Base-by-base conservation (phyloP, 1,140 invertebrate genomes). In the Coenobita brevimanus region DNA sequence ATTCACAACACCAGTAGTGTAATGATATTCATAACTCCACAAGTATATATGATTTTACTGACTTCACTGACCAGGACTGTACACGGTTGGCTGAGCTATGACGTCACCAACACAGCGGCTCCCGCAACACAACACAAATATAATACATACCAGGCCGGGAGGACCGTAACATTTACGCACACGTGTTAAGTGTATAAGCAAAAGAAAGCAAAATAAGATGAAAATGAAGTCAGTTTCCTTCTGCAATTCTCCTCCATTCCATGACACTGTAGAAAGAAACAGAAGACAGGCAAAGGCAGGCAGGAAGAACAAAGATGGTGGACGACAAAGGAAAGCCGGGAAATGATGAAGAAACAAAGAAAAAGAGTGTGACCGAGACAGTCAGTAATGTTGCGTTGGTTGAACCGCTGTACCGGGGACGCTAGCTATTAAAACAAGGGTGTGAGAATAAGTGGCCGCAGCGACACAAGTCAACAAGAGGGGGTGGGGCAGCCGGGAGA, bases 81-180 rank as follows among this genome's bases (percentile, higher is more conserved):
- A 73, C 33, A 33, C 36, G 38, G 64, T 46, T 73, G 30, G 57
- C 54, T 46, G 15, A 62, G 38, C 30, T 33, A 46, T 83, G 54
- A 71, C 76, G 85, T 81, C 85, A 54, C 78, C 67, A 73, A 87
- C 62, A 87, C 85, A 87, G 85, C 85, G 76, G 85, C 76, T 71
- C 64, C 43, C 62, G 67, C 76, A 87, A 69, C 84, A 87, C 75
- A 76, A 46, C 80, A 76, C 73, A 43, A 76, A 71, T 38, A 71
- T n/a, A n/a, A 33, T 38, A 38, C 33, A 33, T 38, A 71, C 36
- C 67, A 33, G 41, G n/a, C 33, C 50, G 21, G 17, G 33, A 71
- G 1, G 24, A 38, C 67, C 21, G 15, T 38, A 13, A 71, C 67
- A 71, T 21, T 71, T 71, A 38, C n/a, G 8, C 0, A 30, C 67